Percentiles rank a stretch among this genome's conserved stretches.
phyloP scores from a whole-genome alignment of 2,797 vertebrate genomes.

The Cyclopterus lumpus region DNA sequence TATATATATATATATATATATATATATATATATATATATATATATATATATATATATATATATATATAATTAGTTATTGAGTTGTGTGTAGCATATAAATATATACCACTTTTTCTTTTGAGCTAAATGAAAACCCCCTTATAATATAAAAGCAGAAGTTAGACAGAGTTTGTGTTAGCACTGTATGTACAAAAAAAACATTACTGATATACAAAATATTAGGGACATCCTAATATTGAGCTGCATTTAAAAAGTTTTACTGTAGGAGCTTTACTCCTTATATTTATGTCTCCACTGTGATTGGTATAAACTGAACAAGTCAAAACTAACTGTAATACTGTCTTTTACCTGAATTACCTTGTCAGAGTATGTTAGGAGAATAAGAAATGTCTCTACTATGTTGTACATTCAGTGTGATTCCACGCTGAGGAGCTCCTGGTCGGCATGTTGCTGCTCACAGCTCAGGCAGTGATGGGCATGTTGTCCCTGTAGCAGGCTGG shows the following conservation, averaged over 20 bases:
- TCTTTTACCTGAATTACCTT: background rate
- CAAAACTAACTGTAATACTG: background rate
- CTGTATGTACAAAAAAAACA: slow-evolving; percentile 8
- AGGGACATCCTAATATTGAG: background rate
- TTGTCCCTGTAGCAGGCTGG: slow-evolving; percentile 83
- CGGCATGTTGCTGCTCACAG: slow-evolving; percentile 24
- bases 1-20: background rate
- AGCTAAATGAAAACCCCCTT: slow-evolving; percentile 12
- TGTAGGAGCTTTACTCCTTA: slow-evolving; percentile 10
- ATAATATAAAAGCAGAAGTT: slow-evolving; percentile 20
- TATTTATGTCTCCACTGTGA: background rate
- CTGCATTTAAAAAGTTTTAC: slow-evolving; percentile 18
- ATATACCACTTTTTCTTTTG: background rate
- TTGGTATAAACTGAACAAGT: background rate
- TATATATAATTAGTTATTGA: background rate
- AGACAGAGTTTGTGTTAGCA: slow-evolving; percentile 9
- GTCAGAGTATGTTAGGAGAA: slow-evolving; percentile 9
- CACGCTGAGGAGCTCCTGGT: slow-evolving; percentile 24
- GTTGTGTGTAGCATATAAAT: background rate
- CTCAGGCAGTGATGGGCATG: slow-evolving; percentile 87
- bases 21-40: too few relatives aligned
- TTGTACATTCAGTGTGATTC: slow-evolving; percentile 13
- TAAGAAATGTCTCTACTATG: slow-evolving; percentile 20
- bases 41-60: background rate
- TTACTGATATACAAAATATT: slow-evolving; percentile 12